Base-by-base conservation (phyloP, 1,140 invertebrate species). In the Trachymyrmex cornetzi region DNA sequence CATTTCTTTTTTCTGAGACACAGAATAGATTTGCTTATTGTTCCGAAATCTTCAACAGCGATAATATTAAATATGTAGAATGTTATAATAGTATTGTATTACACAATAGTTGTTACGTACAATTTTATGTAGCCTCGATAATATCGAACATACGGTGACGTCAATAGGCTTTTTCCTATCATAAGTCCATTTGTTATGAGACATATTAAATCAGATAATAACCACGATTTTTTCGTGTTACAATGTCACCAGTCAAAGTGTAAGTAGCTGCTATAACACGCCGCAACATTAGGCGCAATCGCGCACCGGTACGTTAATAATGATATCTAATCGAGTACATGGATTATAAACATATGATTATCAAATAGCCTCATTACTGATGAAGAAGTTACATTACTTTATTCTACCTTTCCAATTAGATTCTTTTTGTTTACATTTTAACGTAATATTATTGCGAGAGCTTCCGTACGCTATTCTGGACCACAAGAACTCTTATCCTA, bases 1-100 rank as follows among this genome's bases (percentile, higher is more conserved):
- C 30, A 74, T 44, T 30, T 48, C 14, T 77, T 63, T 77, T 48
- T 44, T 14, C 11, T 27, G 1, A 59, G 6, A 6, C 24, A 12
- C 71, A 24, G 12, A 55, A 72, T 30, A 30, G 9, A 38, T 0
- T 27, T 12, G 11, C 12, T 44, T 6, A 16, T 75, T 55, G 14
- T 61, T 24, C 2, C 16, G 11, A 79, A 50, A 9, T 27, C 48
- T n/a, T 48, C 16, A 61, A 77, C 16, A 63, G 3, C 22, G 16
- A 61, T 77, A 24, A 48, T n/a, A 16, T 22, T 77, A 77, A 77
- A 38, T 63, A 75, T 75, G 14, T 77, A 27, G 16, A 63, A 3
- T 34, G 34, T 27, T 16, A 22, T 44, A 44, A 63, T 12, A 27
- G 22, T 63, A 34, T 19, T 16, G n/a, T 19, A 64, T 22, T 79